Percentiles rank a stretch among this genome's conserved stretches.
Evolutionary conservation across 2,113 vertebrate genomes (phyloP).

Genomic region (Platycercus adscitus): DNA sequence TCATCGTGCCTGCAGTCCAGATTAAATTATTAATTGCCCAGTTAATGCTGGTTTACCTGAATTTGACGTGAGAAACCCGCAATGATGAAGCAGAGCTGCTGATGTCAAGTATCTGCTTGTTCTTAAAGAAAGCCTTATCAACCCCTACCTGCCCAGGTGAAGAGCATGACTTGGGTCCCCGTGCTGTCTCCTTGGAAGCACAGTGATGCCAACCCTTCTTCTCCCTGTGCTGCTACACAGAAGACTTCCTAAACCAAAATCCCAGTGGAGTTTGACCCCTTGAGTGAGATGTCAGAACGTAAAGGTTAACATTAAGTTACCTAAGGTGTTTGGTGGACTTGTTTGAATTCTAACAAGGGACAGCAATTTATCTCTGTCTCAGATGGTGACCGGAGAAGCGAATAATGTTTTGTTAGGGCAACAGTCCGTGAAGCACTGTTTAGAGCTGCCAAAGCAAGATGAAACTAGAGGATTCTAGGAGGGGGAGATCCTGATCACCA

Average conservation of each 20-base stretch:
- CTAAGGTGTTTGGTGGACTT: not conserved
- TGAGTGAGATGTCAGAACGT: not conserved
- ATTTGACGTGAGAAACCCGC: not conserved
- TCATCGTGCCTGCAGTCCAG: not conserved
- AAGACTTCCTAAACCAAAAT: not conserved
- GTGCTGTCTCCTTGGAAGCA: too few relatives aligned
- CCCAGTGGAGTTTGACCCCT: not conserved
- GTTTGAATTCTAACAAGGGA: not conserved
- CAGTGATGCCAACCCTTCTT: too few relatives aligned
- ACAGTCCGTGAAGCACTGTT: not conserved
- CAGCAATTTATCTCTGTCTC: not conserved
- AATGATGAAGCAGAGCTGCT: not conserved
- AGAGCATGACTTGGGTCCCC: not conserved
- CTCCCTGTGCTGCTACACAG: rapidly evolving
- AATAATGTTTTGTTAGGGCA: not conserved
- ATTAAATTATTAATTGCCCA: not conserved
- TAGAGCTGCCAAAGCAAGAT: not conserved
- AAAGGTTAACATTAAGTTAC: not conserved
- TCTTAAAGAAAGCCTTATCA: not conserved
- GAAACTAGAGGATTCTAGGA: not conserved
- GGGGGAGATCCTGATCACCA: not conserved
- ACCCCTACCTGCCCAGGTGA: not conserved
- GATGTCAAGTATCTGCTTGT: not conserved
- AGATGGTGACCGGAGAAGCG: not conserved
- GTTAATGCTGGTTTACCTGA: not conserved